Percentiles rank a stretch among this genome's conserved stretches.
Conservation (phyloP, 2,888 invertebrate species). For the Opisthograptis luteolata region DNA sequence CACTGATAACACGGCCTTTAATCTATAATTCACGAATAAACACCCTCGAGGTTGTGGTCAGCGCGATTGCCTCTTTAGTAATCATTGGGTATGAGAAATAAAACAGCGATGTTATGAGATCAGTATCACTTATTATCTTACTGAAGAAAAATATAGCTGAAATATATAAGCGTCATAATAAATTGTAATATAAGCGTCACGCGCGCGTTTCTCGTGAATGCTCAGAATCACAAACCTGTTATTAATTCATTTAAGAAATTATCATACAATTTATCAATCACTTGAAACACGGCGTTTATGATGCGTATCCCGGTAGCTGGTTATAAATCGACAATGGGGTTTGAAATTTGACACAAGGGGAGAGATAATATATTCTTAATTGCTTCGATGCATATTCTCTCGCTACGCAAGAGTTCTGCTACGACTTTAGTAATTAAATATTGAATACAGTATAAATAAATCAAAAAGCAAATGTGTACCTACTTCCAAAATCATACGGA, state of each 20-base stretch:
- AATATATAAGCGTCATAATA: too few species aligned
- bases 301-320: too few species aligned
- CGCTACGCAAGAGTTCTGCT: not conserved
- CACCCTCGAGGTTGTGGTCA: slow-evolving; percentile 15
- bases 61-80: slow-evolving; percentile 15
- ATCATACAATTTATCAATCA: too few species aligned
- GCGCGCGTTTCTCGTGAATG: too few species aligned
- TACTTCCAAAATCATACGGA: slow-evolving; percentile 28
- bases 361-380: not conserved
- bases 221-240: too few species aligned
- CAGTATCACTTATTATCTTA: not conserved
- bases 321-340: too few species aligned
- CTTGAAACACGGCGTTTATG: too few species aligned
- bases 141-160: not conserved
- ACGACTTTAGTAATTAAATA: slow-evolving; percentile 2
- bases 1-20: slow-evolving; percentile 29
- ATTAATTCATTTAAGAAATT: too few species aligned
- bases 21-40: slow-evolving; percentile 25
- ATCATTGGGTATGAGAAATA: slow-evolving; percentile 21
- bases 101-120: slow-evolving; percentile 7
- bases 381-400: too few species aligned
- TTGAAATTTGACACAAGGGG: not conserved
- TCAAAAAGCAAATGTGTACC: too few species aligned
- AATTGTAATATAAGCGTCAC: too few species aligned
- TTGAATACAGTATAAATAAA: slow-evolving; percentile 15